Conservation (phyloP, 2,888 invertebrate species). For the Tyria jacobaeae region DNA sequence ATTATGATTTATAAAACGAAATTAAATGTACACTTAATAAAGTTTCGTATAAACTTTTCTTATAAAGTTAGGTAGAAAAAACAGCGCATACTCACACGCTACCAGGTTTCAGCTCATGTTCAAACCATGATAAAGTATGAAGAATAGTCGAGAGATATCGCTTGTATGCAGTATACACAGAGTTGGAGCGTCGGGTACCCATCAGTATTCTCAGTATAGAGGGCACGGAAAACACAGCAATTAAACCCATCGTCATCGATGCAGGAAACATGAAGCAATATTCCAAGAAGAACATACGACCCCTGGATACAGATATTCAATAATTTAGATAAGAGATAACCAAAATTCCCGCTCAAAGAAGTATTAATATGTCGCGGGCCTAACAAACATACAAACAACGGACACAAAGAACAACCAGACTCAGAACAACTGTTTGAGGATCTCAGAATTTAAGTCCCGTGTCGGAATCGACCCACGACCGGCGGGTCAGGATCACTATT, state of each 20-base stretch:
- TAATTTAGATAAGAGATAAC: neutral
- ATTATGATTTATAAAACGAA: too few relatives aligned
- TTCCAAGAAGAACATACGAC: slow-evolving; percentile 90
- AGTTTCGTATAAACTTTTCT: too few relatives aligned
- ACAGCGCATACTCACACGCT: slow-evolving; percentile 78
- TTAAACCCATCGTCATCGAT: slow-evolving; percentile 91
- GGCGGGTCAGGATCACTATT: too few relatives aligned
- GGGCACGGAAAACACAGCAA: slow-evolving; percentile 91
- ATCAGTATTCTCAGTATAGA: slow-evolving; percentile 90
- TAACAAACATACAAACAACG: too few relatives aligned
- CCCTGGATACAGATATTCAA: slow-evolving; percentile 77
- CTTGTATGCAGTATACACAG: slow-evolving; percentile 89
- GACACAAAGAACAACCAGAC: too few relatives aligned
- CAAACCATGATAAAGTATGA: slow-evolving; percentile 93
- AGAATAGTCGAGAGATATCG: slow-evolving; percentile 93
- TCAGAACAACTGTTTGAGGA: too few relatives aligned
- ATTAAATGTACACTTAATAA: too few relatives aligned
- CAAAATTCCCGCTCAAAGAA: too few relatives aligned
- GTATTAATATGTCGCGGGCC: too few relatives aligned
- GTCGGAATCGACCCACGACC: too few relatives aligned
- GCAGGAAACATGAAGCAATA: slow-evolving; percentile 90
- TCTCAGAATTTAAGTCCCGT: too few relatives aligned
- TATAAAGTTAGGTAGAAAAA: too few relatives aligned
- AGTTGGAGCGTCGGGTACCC: slow-evolving; percentile 90
- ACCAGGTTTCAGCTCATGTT: slow-evolving; percentile 88